A percentile compares a stretch with the other conserved stretches of the same genome.
Evolutionary conservation across 2,113 vertebrate genomes (phyloP).

Genomic region (Piprites chloris): DNA sequence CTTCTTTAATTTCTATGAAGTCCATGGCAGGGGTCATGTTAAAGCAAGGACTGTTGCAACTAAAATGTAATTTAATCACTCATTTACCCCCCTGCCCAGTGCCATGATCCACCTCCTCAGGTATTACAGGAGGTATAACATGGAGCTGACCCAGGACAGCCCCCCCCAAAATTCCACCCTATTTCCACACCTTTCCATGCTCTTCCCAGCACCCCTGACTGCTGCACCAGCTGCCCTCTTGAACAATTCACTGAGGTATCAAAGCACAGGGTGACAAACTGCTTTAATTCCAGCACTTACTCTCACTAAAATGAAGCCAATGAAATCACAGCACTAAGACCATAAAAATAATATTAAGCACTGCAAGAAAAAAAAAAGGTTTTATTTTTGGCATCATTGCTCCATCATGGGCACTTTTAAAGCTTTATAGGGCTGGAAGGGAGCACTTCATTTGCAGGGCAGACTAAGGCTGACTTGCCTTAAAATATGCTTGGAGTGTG

Average conservation of each 20-base stretch:
- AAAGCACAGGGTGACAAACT: not conserved
- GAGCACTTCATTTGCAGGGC: conserved; percentile 31
- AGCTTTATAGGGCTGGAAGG: conserved; percentile 25
- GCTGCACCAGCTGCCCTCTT: not conserved
- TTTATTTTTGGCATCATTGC: not conserved
- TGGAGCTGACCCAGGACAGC: not conserved
- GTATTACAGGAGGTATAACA: not conserved
- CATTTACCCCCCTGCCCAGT: not conserved
- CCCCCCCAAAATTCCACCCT: fast-evolving
- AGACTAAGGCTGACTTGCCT: conserved; percentile 36
- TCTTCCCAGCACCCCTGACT: not conserved
- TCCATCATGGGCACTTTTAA: not conserved
- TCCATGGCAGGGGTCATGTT: not conserved
- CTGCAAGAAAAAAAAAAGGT: not conserved
- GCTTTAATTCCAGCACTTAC: not conserved
- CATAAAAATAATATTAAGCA: not conserved
- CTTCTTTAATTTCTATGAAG: not conserved
- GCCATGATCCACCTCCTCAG: not conserved
- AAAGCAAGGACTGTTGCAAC: not conserved
- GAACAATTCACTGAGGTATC: not conserved
- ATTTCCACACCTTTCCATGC: fast-evolving
- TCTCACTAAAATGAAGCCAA: not conserved
- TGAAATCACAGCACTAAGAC: not conserved
- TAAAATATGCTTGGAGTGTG: conserved; percentile 47
- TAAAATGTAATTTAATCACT: not conserved